phyloP scores from a whole-genome alignment of 2,888 invertebrate species.

The Agrenia bidenticulata region DNA sequence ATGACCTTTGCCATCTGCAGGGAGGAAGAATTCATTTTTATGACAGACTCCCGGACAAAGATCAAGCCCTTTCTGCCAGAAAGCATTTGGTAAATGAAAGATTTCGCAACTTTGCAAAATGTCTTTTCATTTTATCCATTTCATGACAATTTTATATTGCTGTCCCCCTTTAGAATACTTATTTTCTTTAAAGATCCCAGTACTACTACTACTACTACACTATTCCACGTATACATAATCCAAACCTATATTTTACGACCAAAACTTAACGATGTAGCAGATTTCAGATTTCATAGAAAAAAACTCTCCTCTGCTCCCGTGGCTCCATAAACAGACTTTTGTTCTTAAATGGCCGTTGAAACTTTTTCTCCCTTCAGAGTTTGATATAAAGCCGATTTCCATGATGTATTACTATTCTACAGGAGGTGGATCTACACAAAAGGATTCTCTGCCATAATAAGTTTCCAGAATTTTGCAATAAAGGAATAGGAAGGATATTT shows the following conservation, averaged over 20 bases:
- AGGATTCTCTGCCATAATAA: not conserved
- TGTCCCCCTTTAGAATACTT: slow-evolving; percentile 5
- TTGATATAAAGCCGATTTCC: slow-evolving; percentile 16
- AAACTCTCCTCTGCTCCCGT: not conserved
- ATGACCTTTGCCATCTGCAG: slow-evolving; percentile 40
- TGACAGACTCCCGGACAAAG: slow-evolving; percentile 39
- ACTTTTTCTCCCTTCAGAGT: slow-evolving; percentile 7
- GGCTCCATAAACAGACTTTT: slow-evolving; percentile 16
- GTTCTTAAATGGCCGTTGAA: slow-evolving; percentile 5
- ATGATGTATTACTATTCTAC: slow-evolving; percentile 12
- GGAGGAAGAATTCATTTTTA: slow-evolving; percentile 28
- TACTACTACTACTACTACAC: too few species aligned
- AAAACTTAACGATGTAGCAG: slow-evolving; percentile 19
- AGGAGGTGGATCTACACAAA: too few species aligned
- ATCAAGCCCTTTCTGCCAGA: slow-evolving; percentile 28
- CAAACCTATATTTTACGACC: slow-evolving; percentile 19
- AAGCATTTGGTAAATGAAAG: slow-evolving; percentile 39
- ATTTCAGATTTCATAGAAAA: slow-evolving; percentile 17
- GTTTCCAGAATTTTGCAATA: not conserved
- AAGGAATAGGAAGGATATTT: not conserved
- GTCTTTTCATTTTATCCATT: slow-evolving; percentile 31
- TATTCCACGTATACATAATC: not conserved
- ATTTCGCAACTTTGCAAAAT: slow-evolving; percentile 44
- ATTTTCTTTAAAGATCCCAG: too few species aligned
- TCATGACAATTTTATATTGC: slow-evolving; percentile 17